Evolutionary conservation across 2,888 invertebrate genomes (phyloP).

Genomic region (Erebia epiphron): DNA sequence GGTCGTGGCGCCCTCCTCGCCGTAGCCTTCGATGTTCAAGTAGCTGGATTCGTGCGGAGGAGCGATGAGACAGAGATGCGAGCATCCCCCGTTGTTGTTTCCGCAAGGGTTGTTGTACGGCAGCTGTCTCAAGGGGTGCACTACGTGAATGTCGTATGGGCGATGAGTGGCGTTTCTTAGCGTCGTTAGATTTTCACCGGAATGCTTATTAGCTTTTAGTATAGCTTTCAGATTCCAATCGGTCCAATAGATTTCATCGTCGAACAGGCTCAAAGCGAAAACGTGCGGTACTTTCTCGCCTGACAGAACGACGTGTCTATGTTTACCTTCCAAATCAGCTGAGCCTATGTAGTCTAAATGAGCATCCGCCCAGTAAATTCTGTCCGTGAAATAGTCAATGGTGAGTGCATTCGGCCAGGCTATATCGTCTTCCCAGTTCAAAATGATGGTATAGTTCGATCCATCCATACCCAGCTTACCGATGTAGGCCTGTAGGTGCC

Average conservation of each 20-base stretch:
- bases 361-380: constrained; percentile 98
- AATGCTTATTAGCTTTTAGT: constrained; percentile 95
- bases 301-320: constrained; percentile 91
- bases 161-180: constrained; percentile 96
- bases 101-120: constrained; percentile 96
- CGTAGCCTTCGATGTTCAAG: constrained; percentile 89
- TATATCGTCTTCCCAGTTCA: constrained; percentile 96
- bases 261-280: constrained; percentile 96
- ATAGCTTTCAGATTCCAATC: constrained; percentile 99
- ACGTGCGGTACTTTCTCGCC: constrained; percentile 96
- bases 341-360: constrained; percentile 98
- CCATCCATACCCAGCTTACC: constrained; percentile 99
- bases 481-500: constrained; percentile 97
- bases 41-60: constrained; percentile 91
- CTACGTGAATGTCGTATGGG: constrained; percentile 96
- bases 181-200: constrained; percentile 87
- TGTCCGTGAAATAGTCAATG: constrained; percentile 97
- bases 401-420: constrained; percentile 99
- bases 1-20: constrained; percentile 90
- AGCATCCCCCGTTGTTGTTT: constrained; percentile 96
- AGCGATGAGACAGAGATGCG: constrained; percentile 96
- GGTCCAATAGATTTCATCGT: constrained; percentile 97
- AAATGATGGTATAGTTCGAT: constrained; percentile 92
- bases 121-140: constrained; percentile 94
- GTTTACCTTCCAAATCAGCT: constrained; percentile 95